phyloP scores from a whole-genome alignment of 1,140 invertebrate genomes.

The Formica exsecta region DNA sequence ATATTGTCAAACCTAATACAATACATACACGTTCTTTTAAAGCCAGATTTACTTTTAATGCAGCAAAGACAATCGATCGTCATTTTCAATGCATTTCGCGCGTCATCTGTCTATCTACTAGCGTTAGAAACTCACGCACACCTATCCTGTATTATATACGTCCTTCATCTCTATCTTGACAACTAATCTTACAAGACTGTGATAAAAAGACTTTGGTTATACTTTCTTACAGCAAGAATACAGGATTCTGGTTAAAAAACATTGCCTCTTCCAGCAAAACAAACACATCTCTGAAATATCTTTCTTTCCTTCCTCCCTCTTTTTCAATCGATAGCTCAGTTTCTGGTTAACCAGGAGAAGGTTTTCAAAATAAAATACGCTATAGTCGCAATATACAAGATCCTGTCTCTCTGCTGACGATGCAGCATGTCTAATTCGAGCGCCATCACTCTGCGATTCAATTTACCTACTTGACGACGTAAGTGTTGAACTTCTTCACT shows the following conservation, averaged over 20 bases:
- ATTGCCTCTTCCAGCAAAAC: constrained; percentile 40
- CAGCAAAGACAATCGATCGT: background rate
- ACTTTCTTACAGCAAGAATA: constrained; percentile 53
- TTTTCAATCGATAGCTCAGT: constrained; percentile 69
- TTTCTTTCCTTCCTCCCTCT: background rate
- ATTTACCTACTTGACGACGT: constrained; percentile 92
- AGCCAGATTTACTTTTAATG: constrained; percentile 8
- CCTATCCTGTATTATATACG: constrained; percentile 50
- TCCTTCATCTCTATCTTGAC: background rate
- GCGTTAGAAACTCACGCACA: constrained; percentile 14
- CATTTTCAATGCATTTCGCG: background rate
- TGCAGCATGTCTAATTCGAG: constrained; percentile 93
- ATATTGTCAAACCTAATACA: constrained; percentile 56
- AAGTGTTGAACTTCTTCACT: constrained; percentile 93
- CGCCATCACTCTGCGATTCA: constrained; percentile 94
- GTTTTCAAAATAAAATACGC: constrained; percentile 95
- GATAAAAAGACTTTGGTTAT: constrained; percentile 70
- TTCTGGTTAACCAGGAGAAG: constrained; percentile 93
- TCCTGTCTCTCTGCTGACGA: constrained; percentile 93
- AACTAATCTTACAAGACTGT: constrained; percentile 3
- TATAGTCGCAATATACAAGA: constrained; percentile 92
- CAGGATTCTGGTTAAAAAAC: constrained; percentile 46
- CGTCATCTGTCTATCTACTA: background rate
- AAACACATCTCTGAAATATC: background rate
- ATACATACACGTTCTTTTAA: constrained; percentile 10